Conservation (phyloP, 2,113 vertebrate genomes). For the Scomber japonicus region DNA sequence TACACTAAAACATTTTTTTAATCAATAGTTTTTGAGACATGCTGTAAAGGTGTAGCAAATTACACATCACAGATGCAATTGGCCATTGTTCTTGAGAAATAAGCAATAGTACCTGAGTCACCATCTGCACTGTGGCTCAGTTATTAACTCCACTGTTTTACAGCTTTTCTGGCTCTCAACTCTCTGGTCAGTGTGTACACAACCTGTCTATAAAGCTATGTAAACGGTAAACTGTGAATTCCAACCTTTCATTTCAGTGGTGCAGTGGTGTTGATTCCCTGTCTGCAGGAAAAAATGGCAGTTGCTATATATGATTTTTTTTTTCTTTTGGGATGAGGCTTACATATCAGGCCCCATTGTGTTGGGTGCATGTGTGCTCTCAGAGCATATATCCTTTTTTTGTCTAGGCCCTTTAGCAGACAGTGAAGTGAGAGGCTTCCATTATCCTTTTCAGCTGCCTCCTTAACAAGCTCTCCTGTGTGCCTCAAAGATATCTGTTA, state of each 20-base stretch:
- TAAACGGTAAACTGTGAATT: slow-evolving; percentile 23
- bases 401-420: slow-evolving; percentile 45
- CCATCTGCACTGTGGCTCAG: not conserved
- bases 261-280: slow-evolving; percentile 4
- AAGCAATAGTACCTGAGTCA: slow-evolving; percentile 8
- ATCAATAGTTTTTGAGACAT: slow-evolving; percentile 10
- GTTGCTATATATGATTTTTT: slow-evolving; percentile 28
- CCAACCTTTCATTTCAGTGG: slow-evolving; percentile 32
- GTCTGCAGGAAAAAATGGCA: slow-evolving; percentile 16
- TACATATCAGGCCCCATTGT: slow-evolving; percentile 8
- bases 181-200: not conserved
- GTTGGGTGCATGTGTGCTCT: slow-evolving; percentile 24
- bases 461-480: slow-evolving; percentile 79
- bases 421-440: slow-evolving; percentile 63
- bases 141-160: slow-evolving; percentile 30
- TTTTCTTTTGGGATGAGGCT: slow-evolving; percentile 2
- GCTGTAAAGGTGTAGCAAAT: slow-evolving; percentile 14
- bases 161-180: slow-evolving; percentile 9
- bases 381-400: slow-evolving; percentile 15
- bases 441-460: slow-evolving; percentile 67
- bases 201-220: slow-evolving; percentile 6
- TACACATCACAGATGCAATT: slow-evolving; percentile 6
- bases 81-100: slow-evolving; percentile 22
- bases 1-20: not conserved
- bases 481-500: slow-evolving; percentile 67